Evolutionary conservation across 2,888 invertebrate species (phyloP), one percentile per base, ranked within the genome.

Genomic region (Xestia rhomboidea): DNA sequence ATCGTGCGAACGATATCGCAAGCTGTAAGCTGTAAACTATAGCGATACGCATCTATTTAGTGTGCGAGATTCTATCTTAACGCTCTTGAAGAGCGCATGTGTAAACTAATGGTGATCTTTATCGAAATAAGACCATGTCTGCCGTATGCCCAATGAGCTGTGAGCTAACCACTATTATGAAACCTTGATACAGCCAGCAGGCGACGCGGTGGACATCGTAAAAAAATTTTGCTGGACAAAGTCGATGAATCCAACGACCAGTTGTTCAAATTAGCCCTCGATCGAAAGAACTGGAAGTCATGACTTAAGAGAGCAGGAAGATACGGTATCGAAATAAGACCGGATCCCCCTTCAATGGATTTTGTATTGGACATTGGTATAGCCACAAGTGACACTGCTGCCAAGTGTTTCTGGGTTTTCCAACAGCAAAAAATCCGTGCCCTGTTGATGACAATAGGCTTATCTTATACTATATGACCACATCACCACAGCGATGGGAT

Each of bases 31-130:
- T 77, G 85, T 89, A 85, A 85, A 79, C 70, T 85, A 77, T 63
- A 41, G 73, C 63, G 87, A 89, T 90, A 87, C 81, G 74, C 69
- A 88, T 89, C 86, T 83, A 88, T 89, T 85, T 83, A 68, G 41
- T 60, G 57, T 71, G 76, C 62, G 62, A 63, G 74, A 79, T 83
- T 49, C 38, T 69, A 83, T 86, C 80, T 73, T 51, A 68, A 85
- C 27, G 83, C 57, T 67, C 63, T 60, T 66, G 46, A 46, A 44
- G 49, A 34, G 38, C 34, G 79, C 13, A 54, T 69, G 68, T 77
- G 67, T 77, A 13, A 63, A 46, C 27, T 72, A 64, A 72, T 69
- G 41, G 64, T 57, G 76, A 82, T 84, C 34, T 44, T 27, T 64
- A 66, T 81, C 54, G 10, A 41, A 41, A 54, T 70, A 24, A 38